Conservation (phyloP, 2,113 vertebrate species). For the Ellobius talpinus region DNA sequence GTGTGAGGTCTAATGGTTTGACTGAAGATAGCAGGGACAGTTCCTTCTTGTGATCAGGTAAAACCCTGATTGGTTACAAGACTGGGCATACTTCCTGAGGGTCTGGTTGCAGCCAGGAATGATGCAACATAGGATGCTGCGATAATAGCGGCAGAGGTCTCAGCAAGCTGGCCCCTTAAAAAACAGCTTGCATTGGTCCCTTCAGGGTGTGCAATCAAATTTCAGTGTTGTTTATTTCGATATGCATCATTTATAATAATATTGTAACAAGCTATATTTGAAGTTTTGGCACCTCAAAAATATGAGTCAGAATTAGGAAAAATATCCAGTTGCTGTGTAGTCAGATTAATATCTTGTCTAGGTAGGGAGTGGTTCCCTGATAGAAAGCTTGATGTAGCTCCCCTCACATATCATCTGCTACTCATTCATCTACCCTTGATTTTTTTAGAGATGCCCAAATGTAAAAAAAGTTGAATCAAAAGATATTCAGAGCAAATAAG, state of each 20-base stretch:
- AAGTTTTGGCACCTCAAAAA: not conserved
- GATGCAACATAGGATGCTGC: too few species aligned
- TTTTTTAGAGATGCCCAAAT: not conserved
- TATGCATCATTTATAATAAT: not conserved
- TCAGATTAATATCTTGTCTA: not conserved
- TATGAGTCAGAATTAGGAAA: not conserved
- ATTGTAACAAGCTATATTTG: not conserved
- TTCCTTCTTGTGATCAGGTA: too few species aligned
- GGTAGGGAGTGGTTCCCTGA: accelerated
- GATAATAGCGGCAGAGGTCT: too few species aligned
- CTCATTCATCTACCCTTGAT: accelerated
- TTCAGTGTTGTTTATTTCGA: not conserved
- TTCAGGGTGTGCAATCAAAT: too few species aligned
- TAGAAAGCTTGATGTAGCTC: not conserved
- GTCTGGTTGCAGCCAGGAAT: too few species aligned
- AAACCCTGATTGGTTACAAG: too few species aligned
- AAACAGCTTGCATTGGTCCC: too few species aligned
- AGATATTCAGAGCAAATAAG: not conserved
- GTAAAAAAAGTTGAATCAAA: accelerated
- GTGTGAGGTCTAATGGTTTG: too few species aligned
- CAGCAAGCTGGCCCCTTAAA: too few species aligned
- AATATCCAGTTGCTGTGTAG: not conserved
- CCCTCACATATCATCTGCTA: not conserved
- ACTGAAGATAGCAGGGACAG: too few species aligned
- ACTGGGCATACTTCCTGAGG: too few species aligned